Base-by-base conservation (phyloP, 1,140 invertebrate species). In the Calosoma granatense region DNA sequence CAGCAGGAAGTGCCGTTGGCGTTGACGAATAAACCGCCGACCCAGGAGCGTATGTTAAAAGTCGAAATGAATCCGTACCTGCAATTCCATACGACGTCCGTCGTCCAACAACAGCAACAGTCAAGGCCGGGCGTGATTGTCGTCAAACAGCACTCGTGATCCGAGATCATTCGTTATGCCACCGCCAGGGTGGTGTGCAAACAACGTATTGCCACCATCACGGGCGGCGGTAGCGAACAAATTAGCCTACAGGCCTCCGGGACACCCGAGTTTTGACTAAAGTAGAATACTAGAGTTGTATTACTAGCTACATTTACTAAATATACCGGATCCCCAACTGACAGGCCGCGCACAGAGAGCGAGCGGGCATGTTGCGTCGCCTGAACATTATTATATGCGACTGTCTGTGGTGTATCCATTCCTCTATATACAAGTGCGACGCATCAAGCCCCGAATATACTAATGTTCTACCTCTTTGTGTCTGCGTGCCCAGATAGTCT, bases 91-190 rank as follows among this genome's bases (percentile, higher is more conserved):
- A 70, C 69, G 43, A 56, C 65, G 3, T 61, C 60, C n/a, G 59
- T 59, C 14, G 58, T 69, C 55, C 68, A 69, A 66, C 76, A 72
- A 59, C 76, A 71, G 58, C 76, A 83, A 62, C 87, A 90, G 63
- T 84, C 86, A 60, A 80, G 88, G 63, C 88, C 88, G 9, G 88
- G 88, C 56, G 89, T 92, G 19, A 92, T 92, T 62, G 88, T 92
- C 54, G 89, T 88, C 51, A 91, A 91, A 70, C 84, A 86, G 62
- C 78, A 78, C 61, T 86, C 84, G 80, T 85, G 82, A 85, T 82
- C 70, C 51, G 63, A 57, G 20, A 21, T 54, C 1, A 54, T 54
- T n/a, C 22, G 22, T n/a, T 23, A 54, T 36, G 53, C 53, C 12
- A 14, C 53, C n/a, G 19, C 14, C 6, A 20, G 17, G 19, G 43